These are phyloP conservation scores for Pyrrhosoma nymphula DNA, from an alignment of 2,888 invertebrate genomes.

Conservation along the genomic window DNA sequence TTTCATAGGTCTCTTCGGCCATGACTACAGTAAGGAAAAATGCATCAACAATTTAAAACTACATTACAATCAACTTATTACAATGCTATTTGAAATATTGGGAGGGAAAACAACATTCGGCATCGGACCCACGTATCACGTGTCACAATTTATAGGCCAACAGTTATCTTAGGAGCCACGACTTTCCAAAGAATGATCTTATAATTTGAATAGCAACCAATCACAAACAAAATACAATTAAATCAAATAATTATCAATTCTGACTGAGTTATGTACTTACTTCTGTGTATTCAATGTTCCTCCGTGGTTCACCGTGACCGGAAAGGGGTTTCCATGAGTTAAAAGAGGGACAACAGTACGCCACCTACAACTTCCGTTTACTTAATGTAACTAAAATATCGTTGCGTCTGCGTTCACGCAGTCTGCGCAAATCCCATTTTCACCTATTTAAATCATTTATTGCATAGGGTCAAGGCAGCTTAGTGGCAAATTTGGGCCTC, in stretches of 20 bases:
- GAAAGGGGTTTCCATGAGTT: conserved; percentile 53
- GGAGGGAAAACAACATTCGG: background rate
- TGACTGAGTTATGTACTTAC: background rate
- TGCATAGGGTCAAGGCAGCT: background rate
- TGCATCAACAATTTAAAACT: too few relatives aligned
- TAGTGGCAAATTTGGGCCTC: too few relatives aligned
- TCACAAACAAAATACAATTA: background rate
- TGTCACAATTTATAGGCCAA: background rate
- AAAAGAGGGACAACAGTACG: conserved; percentile 5
- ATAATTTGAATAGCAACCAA: background rate
- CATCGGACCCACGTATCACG: background rate
- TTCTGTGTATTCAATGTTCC: conserved; percentile 38
- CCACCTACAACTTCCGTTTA: conserved; percentile 53
- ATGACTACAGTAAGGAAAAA: background rate
- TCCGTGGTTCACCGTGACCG: conserved; percentile 39
- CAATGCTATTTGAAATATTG: background rate
- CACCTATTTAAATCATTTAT: background rate
- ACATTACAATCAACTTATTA: too few relatives aligned
- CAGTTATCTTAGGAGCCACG: background rate
- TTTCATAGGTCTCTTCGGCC: conserved; percentile 49
- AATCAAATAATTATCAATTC: background rate
- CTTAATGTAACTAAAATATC: background rate
- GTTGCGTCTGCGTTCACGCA: background rate
- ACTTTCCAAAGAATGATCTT: background rate
- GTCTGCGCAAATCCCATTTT: background rate